Evolutionary conservation across 2,888 invertebrate genomes (phyloP), one percentile per base, ranked within the genome.

Genomic region (Cabera pusaria): DNA sequence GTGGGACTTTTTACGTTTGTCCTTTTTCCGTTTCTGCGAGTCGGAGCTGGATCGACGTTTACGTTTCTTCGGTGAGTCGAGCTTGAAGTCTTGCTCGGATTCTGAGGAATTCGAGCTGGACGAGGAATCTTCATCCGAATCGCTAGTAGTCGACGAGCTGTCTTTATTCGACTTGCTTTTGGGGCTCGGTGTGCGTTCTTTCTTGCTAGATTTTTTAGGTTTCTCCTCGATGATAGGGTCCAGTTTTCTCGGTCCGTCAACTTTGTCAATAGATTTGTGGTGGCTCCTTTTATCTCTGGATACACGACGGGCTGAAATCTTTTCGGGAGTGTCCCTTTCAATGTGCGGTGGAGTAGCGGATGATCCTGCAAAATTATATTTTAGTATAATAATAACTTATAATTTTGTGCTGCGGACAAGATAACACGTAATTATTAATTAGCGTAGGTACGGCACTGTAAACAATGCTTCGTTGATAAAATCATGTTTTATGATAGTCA

Each of bases 291-390:
- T 77, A 44, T 87, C 83, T 54, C 66, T 81, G n/a, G 78, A 74
- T 1, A 45, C 38, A 2, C 76, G 78, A 21, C 68, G 68, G 42
- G 82, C 82, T 5, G 65, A 58, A 43, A 65, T 54, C 43, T 82
- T 83, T 31, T 85, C 84, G 0, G 84, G 79, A 0, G 83, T 82
- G 1, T 85, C 85, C 25, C 69, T 52, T 6, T 84, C 82, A 6
- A 62, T 45, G 0, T 75, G 76, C 2, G 81, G 87, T 0, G 85
- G 85, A 0, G 88, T 87, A 2, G 68, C 72, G 10, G 88, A 86
- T 1, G 74, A 71, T 44, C 76, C 87, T 88, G 56, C n/a, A n/a
- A n/a, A n/a, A n/a, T n/a, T n/a, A n/a, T n/a, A n/a, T n/a, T n/a
- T n/a, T n/a, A n/a, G n/a, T n/a, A n/a, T n/a, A n/a, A n/a, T n/a